phyloP scores from a whole-genome alignment of 2,797 vertebrate genomes.

The Muscicapa striata region DNA sequence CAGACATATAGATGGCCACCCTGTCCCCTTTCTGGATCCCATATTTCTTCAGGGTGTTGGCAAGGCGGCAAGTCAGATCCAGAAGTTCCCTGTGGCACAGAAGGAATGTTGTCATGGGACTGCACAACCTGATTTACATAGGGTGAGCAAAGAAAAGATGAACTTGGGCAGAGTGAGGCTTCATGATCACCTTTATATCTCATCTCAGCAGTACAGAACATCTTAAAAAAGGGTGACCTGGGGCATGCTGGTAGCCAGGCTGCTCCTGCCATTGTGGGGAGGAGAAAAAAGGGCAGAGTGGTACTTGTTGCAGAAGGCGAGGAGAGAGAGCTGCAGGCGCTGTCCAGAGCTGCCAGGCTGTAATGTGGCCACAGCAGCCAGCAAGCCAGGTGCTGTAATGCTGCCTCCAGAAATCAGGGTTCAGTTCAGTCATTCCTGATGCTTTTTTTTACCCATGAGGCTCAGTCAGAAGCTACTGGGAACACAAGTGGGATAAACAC shows the following conservation, averaged over 20 bases:
- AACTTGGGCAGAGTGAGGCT: neutral
- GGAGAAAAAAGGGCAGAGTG: neutral
- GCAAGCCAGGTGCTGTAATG: neutral
- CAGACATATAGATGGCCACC: constrained; percentile 94
- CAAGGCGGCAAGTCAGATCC: constrained; percentile 92
- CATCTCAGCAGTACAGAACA: neutral
- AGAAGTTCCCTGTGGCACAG: constrained; percentile 85
- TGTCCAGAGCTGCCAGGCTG: neutral
- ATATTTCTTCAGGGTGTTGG: constrained; percentile 87
- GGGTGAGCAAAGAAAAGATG: neutral
- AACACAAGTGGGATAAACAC: neutral
- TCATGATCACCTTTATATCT: neutral
- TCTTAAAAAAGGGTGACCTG: neutral
- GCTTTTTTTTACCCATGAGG: neutral
- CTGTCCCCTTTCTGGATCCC: constrained; percentile 87
- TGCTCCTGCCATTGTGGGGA: neutral
- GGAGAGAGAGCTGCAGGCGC: fast-evolving
- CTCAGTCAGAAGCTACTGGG: neutral
- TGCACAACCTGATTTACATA: fast-evolving
- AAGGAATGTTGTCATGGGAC: neutral
- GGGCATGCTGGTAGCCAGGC: neutral
- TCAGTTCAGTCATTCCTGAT: neutral
- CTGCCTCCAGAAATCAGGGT: neutral
- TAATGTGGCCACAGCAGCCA: neutral
- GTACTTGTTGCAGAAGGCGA: neutral